These are phyloP conservation scores for Poeciliopsis prolifica DNA, from an alignment of 2,113 vertebrate species.

Conservation along the genomic window DNA sequence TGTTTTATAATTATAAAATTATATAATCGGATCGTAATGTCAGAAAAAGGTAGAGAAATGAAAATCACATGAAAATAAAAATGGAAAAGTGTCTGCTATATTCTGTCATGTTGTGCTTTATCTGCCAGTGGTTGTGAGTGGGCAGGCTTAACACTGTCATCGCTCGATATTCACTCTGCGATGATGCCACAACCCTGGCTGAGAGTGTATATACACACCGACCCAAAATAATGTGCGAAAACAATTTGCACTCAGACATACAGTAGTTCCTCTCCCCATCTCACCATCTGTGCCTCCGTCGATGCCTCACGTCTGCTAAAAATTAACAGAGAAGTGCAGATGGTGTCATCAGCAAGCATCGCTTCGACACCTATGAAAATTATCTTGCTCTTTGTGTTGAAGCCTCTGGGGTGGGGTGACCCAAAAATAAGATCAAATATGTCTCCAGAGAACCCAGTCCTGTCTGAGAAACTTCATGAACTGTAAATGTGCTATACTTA, in stretches of 20 bases:
- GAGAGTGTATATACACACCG: slow-evolving; percentile 28
- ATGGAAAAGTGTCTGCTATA: background rate
- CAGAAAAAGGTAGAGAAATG: background rate
- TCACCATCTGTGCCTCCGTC: slow-evolving; percentile 53
- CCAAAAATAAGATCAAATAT: slow-evolving; percentile 13
- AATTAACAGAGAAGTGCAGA: slow-evolving; percentile 51
- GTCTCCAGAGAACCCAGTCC: slow-evolving; percentile 22
- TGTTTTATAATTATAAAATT: background rate
- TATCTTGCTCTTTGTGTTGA: slow-evolving; percentile 27
- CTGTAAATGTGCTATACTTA: slow-evolving; percentile 20
- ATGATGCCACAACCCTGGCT: slow-evolving; percentile 55
- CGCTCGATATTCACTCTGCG: slow-evolving; percentile 7
- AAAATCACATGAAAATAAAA: background rate
- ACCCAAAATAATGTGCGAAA: slow-evolving; percentile 65
- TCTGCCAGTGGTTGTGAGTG: slow-evolving; percentile 15
- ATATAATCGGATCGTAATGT: background rate
- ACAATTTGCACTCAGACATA: slow-evolving; percentile 56
- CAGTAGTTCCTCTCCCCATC: slow-evolving; percentile 23
- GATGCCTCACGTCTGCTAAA: slow-evolving; percentile 51
- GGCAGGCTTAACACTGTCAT: slow-evolving; percentile 49
- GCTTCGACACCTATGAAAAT: slow-evolving; percentile 26
- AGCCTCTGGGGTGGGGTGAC: background rate
- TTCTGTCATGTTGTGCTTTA: background rate
- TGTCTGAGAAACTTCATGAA: slow-evolving; percentile 24
- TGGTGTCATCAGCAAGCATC: slow-evolving; percentile 45